These are phyloP conservation scores for Dufourea novaeangliae DNA, from an alignment of 1,140 invertebrate species.

Conservation along the genomic window DNA sequence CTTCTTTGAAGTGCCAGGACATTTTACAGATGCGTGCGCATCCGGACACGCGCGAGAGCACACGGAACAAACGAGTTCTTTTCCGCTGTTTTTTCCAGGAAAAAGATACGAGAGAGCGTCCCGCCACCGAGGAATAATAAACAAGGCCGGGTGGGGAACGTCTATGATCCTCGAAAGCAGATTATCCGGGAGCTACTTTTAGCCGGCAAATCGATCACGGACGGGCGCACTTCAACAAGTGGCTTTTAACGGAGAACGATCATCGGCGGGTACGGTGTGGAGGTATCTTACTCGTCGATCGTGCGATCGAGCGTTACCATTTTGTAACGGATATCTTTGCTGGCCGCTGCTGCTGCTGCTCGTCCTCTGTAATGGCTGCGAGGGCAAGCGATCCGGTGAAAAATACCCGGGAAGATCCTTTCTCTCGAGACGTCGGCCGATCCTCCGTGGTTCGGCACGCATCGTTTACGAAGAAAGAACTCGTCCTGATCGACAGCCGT, in stretches of 20 bases:
- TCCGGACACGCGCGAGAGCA: constrained; percentile 45
- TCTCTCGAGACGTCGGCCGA: neutral
- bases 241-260: constrained; percentile 76
- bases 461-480: constrained; percentile 26
- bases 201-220: constrained; percentile 77
- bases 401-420: constrained; percentile 9
- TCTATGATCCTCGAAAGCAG: constrained; percentile 77
- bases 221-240: constrained; percentile 78
- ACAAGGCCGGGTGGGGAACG: constrained; percentile 58
- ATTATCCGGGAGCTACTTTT: constrained; percentile 74
- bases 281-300: constrained; percentile 60
- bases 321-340: constrained; percentile 50
- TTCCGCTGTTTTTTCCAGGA: constrained; percentile 9
- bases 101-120: neutral
- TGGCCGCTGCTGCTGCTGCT: neutral
- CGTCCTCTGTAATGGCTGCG: constrained; percentile 8
- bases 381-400: neutral
- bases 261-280: constrained; percentile 54
- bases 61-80: constrained; percentile 46
- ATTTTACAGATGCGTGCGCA: constrained; percentile 53
- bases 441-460: constrained; percentile 2
- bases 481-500: constrained; percentile 49
- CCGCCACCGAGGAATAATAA: constrained; percentile 35
- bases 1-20: constrained; percentile 44
- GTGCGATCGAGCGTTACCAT: constrained; percentile 66